Base-by-base conservation (phyloP, 2,113 vertebrate genomes). In the Misgurnus anguillicaudatus region DNA sequence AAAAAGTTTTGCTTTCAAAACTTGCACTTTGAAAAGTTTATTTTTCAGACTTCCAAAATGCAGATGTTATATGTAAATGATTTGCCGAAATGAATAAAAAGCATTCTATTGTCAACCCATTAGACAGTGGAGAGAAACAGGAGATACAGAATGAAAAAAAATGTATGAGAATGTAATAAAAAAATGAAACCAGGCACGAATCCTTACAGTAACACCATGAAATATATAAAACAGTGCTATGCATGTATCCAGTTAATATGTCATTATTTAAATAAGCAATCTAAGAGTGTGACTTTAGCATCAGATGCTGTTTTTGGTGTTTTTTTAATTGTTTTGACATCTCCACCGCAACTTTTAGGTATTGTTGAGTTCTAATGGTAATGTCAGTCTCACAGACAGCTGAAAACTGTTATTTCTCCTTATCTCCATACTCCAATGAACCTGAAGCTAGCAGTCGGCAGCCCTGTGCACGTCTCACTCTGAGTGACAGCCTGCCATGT, bases 401-500 rank as follows among this genome's bases (percentile, higher is more conserved):
- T 82, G 77, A 68, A 51, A 79, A 36, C 47, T 79, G 42, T 51
- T 39, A 75, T 74, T n/a, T 21, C 19, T 78, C 57, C 41, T 75
- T 48, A 72, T 75, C 36, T 75, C 70, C 70, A 79, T 79, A 67
- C 47, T 82, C 45, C 70, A 69, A 11, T 75, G 53, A 42, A 53
- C 63, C 53, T 19, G 45, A 75, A 66, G 64, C 63, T 51, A 64
- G 53, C 71, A 80, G 63, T 58, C 39, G n/a, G 62, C 55, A 39
- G 60, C 71, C 73, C 57, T 72, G 70, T 60, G 17, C 71, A 69
- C 36, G 36, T 45, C 36, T 83, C 42, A 75, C 62, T 61, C 16
- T 53, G 38, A 73, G 72, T 60, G 63, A 62, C 71, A 79, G 67
- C 65, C 47, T 82, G 72, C 69, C 80, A 72, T 76, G 65, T 48